Base-by-base conservation (phyloP, 37 sponge, comb jelly and placozoan species). In the Eunapius fragilis region DNA sequence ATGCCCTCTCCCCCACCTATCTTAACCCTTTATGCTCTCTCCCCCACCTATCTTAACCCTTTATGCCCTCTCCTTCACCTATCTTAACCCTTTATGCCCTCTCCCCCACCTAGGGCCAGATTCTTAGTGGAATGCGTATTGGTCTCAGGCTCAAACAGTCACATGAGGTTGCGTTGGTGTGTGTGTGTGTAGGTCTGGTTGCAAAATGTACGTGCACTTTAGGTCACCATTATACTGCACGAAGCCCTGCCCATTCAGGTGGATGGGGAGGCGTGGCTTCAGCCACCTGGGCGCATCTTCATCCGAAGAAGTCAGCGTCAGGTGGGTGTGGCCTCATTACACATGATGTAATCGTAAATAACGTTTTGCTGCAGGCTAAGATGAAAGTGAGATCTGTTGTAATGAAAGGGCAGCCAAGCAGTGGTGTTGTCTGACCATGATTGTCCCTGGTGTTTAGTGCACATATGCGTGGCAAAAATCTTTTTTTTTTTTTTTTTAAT, bases 201-300 rank as follows among this genome's bases (percentile, higher is more conserved):
- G 6, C 6, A 7, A 37, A 1, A 48, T 67, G 24, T 50, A n/a
- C 25, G 38, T 77, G 19, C 0, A 25, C 49, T 34, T 10, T 75
- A 94, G 88, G 31, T 91, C 27, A 80, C 30, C 41, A 73, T 94
- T 22, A 37, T 69, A 37, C 14, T 91, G 32, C 31, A 25, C 0
- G 14, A 23, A 14, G 26, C 86, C 11, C 31, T 95, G 27, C 94
- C 98, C 2, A 76, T 97, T 30, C 96, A 97, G 78, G 91, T 97
- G 47, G 98, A 97, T 82, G 98, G 98, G 5, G 98, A 97, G 78
- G 95, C 98, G 31, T 95, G 98, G 96, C 75, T 76, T 24, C 96
- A 96, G 88, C 78, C 81, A 0, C 86, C 93, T n/a, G 76, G 95
- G 10, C 47, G 49, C 34, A 90, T 96, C 30, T 72, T 71, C 28